Evolutionary conservation across 2,113 vertebrate genomes (phyloP).

Genomic region (Alectura lathami): DNA sequence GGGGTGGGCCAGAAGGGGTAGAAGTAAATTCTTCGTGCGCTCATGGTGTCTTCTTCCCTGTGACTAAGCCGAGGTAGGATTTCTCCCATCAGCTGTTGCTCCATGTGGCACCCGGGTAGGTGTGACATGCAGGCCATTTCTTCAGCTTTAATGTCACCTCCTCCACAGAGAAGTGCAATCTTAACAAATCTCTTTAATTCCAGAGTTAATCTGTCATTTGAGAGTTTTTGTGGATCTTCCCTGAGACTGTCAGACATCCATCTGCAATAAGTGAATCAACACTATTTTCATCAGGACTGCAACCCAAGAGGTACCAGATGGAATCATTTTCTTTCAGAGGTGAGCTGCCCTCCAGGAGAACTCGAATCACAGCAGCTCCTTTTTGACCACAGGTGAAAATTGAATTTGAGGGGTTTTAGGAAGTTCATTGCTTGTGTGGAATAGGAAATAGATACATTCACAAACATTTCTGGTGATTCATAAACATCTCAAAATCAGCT

Average conservation of each 20-base stretch:
- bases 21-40: neutral
- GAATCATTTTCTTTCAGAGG: neutral
- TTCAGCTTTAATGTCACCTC: neutral
- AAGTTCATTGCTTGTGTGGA: neutral
- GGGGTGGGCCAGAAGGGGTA: neutral
- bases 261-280: neutral
- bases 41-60: neutral
- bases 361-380: neutral
- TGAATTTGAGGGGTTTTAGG: neutral
- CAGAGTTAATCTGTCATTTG: neutral
- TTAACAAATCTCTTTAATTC: neutral
- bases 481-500: neutral
- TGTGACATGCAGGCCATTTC: neutral
- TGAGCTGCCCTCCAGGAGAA: neutral
- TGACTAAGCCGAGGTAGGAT: neutral
- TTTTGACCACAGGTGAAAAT: neutral
- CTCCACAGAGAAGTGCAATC: neutral
- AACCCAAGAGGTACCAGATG: fast-evolving
- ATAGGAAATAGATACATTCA: neutral
- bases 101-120: neutral
- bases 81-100: neutral
- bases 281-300: neutral
- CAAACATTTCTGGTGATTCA: neutral
- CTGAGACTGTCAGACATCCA: neutral
- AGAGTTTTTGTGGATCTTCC: neutral